phyloP scores from a whole-genome alignment of 2,113 vertebrate species.

The Elaphurus davidianus region DNA sequence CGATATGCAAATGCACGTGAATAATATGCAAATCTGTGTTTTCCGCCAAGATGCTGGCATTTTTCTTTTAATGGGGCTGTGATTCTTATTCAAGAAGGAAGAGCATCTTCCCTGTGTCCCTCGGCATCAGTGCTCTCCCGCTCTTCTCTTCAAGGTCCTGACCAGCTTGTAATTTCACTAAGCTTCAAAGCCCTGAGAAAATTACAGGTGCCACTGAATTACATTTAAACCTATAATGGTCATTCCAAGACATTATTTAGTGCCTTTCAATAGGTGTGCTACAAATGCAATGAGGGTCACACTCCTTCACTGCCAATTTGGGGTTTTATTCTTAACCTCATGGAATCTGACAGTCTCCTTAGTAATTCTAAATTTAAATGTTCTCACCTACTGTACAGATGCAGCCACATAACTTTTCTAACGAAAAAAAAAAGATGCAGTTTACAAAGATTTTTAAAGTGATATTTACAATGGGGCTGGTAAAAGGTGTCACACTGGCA shows the following conservation, averaged over 20 bases:
- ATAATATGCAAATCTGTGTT: constrained; percentile 64
- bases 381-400: constrained; percentile 45
- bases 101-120: background rate
- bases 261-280: background rate
- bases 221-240: constrained; percentile 37
- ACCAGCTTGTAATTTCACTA: constrained; percentile 33
- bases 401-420: constrained; percentile 8
- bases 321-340: constrained; percentile 61
- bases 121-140: background rate
- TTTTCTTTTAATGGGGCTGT: constrained; percentile 54
- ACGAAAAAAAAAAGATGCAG: background rate
- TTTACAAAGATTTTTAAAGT: constrained; percentile 44
- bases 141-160: constrained; percentile 31
- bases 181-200: constrained; percentile 53
- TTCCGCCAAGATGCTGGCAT: constrained; percentile 60
- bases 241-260: constrained; percentile 30
- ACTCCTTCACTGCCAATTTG: constrained; percentile 13
- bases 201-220: constrained; percentile 27
- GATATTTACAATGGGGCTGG: constrained; percentile 15
- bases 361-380: constrained; percentile 56
- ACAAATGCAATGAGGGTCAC: constrained; percentile 1
- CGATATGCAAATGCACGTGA: constrained; percentile 59
- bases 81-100: constrained; percentile 57
- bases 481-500: constrained; percentile 30
- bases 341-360: constrained; percentile 43